phyloP scores from a whole-genome alignment of 1,140 invertebrate species.

The Cylas formicarius region DNA sequence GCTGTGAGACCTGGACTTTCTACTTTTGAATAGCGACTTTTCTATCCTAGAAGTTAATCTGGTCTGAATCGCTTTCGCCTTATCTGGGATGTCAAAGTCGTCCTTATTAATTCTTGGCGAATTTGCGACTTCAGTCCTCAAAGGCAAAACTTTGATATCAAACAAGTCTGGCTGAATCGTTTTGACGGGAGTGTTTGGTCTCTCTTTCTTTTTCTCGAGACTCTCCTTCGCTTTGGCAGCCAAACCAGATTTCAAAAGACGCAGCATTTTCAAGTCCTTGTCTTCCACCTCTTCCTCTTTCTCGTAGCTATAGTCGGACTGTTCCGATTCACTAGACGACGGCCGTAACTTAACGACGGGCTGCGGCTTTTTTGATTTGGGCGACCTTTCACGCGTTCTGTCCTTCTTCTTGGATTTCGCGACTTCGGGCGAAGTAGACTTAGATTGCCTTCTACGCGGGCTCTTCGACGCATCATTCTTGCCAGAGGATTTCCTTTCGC shows the following conservation, averaged over 20 bases:
- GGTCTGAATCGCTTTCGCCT: conserved; percentile 10
- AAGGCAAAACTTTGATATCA: conserved; percentile 36
- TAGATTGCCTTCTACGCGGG: conserved; percentile 8
- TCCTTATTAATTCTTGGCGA: conserved; percentile 24
- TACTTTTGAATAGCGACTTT: conserved; percentile 19
- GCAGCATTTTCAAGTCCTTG: conserved; percentile 55
- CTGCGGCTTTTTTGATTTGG: conserved; percentile 38
- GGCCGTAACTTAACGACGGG: conserved; percentile 54
- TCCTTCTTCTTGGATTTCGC: conserved; percentile 35
- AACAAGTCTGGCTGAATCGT: conserved; percentile 32
- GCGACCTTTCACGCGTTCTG: conserved; percentile 15
- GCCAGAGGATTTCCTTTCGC: too few relatives aligned
- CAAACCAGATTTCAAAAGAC: conserved; percentile 53
- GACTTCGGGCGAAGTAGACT: conserved; percentile 5
- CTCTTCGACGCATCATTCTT: conserved; percentile 5
- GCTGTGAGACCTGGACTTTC: conserved; percentile 27
- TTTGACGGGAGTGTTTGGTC: conserved; percentile 17
- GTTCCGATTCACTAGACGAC: conserved; percentile 54
- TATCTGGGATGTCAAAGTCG: conserved; percentile 28
- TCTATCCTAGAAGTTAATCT: conserved; percentile 27
- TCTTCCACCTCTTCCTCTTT: conserved; percentile 42
- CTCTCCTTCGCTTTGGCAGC: conserved; percentile 55
- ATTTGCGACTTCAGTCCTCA: conserved; percentile 23
- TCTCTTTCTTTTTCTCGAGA: conserved; percentile 45
- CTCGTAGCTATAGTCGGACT: conserved; percentile 47